Conservation (phyloP, 2,888 invertebrate species). For the Idaea dimidiata region DNA sequence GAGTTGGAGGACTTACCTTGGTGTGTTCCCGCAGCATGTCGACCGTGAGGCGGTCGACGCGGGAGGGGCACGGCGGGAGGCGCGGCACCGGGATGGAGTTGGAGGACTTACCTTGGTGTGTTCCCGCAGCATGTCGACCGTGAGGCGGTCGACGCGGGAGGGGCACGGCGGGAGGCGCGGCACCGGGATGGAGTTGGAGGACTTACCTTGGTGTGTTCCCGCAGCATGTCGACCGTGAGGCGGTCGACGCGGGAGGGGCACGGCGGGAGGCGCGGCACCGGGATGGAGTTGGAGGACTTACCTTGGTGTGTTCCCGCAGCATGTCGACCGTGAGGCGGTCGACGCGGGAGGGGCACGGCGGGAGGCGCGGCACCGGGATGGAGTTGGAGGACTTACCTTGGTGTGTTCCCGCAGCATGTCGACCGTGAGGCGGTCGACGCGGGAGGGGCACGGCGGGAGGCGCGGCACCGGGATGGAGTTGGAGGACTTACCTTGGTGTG, state of each 20-base stretch:
- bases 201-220: slow-evolving; percentile 89
- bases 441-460: slow-evolving; percentile 87
- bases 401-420: slow-evolving; percentile 90
- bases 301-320: slow-evolving; percentile 88
- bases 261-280: slow-evolving; percentile 88
- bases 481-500: slow-evolving; percentile 88
- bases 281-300: slow-evolving; percentile 85
- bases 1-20: slow-evolving; percentile 88
- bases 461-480: slow-evolving; percentile 89
- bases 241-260: slow-evolving; percentile 89
- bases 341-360: slow-evolving; percentile 88
- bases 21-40: slow-evolving; percentile 90
- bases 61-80: slow-evolving; percentile 87
- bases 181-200: slow-evolving; percentile 87
- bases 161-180: slow-evolving; percentile 90
- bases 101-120: slow-evolving; percentile 88
- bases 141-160: slow-evolving; percentile 87
- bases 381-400: slow-evolving; percentile 88
- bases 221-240: slow-evolving; percentile 88
- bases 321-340: slow-evolving; percentile 90
- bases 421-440: slow-evolving; percentile 89
- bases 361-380: slow-evolving; percentile 87
- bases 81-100: slow-evolving; percentile 89
- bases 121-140: slow-evolving; percentile 90
- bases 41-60: slow-evolving; percentile 89